phyloP scores from a whole-genome alignment of 2,113 vertebrate species.

The Atlantisia rogersi region DNA sequence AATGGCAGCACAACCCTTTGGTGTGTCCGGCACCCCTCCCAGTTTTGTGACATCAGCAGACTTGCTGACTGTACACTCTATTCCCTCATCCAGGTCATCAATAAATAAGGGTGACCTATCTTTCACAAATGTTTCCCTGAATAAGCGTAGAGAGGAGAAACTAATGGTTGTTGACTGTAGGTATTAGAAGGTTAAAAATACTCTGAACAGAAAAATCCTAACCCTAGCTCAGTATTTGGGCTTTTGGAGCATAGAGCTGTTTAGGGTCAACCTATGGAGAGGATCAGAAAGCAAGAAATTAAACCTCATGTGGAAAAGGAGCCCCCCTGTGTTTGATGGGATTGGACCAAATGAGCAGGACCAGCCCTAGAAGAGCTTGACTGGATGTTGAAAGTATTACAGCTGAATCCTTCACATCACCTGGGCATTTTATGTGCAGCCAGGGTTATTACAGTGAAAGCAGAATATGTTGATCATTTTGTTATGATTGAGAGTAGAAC shows the following conservation, averaged over 20 bases:
- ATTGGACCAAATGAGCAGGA: background rate
- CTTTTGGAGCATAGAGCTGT: background rate
- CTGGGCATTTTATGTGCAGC: background rate
- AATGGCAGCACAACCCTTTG: no score
- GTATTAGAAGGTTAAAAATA: background rate
- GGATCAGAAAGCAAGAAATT: background rate
- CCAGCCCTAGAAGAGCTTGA: background rate
- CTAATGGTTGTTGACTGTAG: background rate
- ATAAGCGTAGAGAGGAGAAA: background rate
- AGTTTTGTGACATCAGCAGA: no score
- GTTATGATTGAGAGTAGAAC: background rate
- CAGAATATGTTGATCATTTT: background rate
- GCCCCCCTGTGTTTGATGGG: background rate
- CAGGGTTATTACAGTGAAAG: background rate
- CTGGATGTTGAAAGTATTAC: background rate
- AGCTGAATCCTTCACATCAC: rapidly evolving
- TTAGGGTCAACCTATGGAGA: background rate
- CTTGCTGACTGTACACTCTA: no score
- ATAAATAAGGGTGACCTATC: background rate
- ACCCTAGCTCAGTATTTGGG: background rate
- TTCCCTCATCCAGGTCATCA: no score
- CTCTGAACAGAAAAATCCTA: background rate
- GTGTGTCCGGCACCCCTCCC: no score
- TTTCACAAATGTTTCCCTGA: conserved; percentile 5
- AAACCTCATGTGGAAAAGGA: background rate